phyloP scores from a whole-genome alignment of 2,888 invertebrate genomes.

The Drosophila cognata region DNA sequence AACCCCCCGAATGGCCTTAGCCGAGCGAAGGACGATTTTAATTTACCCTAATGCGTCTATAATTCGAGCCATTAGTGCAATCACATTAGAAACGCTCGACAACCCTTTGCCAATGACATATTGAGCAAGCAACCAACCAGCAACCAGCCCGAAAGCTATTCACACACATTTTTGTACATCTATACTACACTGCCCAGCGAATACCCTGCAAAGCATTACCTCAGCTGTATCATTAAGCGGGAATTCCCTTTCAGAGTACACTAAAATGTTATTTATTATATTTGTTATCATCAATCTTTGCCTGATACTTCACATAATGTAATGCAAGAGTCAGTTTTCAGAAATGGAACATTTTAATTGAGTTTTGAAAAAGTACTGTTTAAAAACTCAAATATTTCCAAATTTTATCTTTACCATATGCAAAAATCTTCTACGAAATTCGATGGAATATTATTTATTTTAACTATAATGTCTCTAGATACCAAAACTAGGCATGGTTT shows the following conservation, averaged over 20 bases:
- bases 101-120: constrained; percentile 57
- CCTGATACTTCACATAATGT: no score
- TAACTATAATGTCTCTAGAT: not conserved
- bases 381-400: not conserved
- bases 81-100: constrained; percentile 81
- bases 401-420: not conserved
- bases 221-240: not conserved
- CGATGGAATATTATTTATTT: not conserved
- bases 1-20: constrained; percentile 36
- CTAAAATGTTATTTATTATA: not conserved
- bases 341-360: not conserved
- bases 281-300: not conserved
- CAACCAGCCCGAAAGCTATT: constrained; percentile 9
- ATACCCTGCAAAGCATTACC: constrained; percentile 1
- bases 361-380: not conserved
- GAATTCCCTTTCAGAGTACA: not conserved
- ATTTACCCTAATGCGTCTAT: constrained; percentile 85
- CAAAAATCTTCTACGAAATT: not conserved
- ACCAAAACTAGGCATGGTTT: not conserved
- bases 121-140: constrained; percentile 29
- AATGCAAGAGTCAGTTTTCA: no score
- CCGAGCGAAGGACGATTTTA: constrained; percentile 81
- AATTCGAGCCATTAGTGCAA: constrained; percentile 85
- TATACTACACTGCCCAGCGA: not conserved
- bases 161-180: not conserved